Base-by-base conservation (phyloP, 2,888 invertebrate genomes). In the Mystacides longicornis region DNA sequence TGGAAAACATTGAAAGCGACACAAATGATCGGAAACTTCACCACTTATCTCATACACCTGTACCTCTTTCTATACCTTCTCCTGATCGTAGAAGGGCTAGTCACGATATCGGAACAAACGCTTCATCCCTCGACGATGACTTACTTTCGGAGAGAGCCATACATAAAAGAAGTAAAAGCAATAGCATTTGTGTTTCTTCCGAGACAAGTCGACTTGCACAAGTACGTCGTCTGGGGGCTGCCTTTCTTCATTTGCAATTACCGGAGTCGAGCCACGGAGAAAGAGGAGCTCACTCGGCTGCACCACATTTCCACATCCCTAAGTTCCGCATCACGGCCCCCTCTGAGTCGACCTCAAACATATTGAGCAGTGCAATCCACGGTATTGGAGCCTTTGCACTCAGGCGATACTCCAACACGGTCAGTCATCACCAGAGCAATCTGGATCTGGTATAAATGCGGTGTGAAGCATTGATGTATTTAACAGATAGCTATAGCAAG, bases 321-420 rank as follows among this genome's bases (percentile, higher is more conserved):
- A 70, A 77, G 64, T 71, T 80, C 71, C 69, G 79, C 65, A 69
- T 81, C 71, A 72, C 80, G 62, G 72, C 80, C 67, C 68, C 80
- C 65, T 71, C 79, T 63, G 73, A 79, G 68, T 67, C 77, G 71
- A 65, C 66, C 79, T 58, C 66, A 67, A 27, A 78, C 67, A 67
- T 75, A 67, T 66, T 72, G 71, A 71, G 78, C 73, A 71, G 72
- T 70, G 71, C 77, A 66, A 73, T 72, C 68, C 69, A 73, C 52
- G 69, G 65, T 48, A 74, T 77, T 68, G 81, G 85, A 71, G 83
- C 83, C 66, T 81, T 87, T 66, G 83, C 82, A 57, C 78, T 86
- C 51, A 78, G 86, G 59, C 79, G 86, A 63, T 83, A 85, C 73
- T 72, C 80, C 69, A 80, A 75, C 66, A 76, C 81, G 81, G 87